phyloP scores from a whole-genome alignment of 2,797 vertebrate species.

The Cyclura pinguis region DNA sequence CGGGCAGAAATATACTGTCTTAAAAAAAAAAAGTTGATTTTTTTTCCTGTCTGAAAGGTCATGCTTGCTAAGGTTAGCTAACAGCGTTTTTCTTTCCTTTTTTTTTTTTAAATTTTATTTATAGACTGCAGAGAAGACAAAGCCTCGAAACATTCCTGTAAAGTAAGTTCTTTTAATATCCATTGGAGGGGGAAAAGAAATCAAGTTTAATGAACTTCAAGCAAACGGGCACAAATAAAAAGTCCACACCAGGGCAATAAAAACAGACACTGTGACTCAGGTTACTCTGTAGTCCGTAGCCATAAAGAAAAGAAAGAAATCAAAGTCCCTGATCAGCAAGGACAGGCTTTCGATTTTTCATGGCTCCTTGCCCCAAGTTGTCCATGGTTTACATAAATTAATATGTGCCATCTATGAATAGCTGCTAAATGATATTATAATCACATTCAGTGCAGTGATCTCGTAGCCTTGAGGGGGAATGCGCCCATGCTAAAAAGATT shows the following conservation, averaged over 20 bases:
- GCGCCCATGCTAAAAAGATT: constrained; percentile 77
- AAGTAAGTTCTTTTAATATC: constrained; percentile 84
- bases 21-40: constrained; percentile 24
- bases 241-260: constrained; percentile 24
- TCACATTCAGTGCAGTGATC: constrained; percentile 67
- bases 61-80: constrained; percentile 64
- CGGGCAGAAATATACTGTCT: constrained; percentile 39
- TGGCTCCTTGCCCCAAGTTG: constrained; percentile 64
- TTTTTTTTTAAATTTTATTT: constrained; percentile 76
- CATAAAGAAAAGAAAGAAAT: neutral
- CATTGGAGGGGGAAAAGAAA: constrained; percentile 46
- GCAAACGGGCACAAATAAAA: constrained; percentile 23
- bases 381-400: constrained; percentile 77
- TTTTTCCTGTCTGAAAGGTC: constrained; percentile 36
- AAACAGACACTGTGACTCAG: constrained; percentile 58
- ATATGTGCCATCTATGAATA: constrained; percentile 70
- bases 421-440: constrained; percentile 75
- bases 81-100: constrained; percentile 65
- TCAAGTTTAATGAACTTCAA: constrained; percentile 51
- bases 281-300: constrained; percentile 54
- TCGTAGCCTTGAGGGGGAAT: constrained; percentile 71
- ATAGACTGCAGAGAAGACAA: constrained; percentile 87
- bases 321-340: constrained; percentile 41
- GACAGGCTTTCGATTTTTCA: constrained; percentile 53
- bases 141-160: constrained; percentile 85